Evolutionary conservation across 2,797 vertebrate species (phyloP).

Genomic region (Silurus aristotelis): DNA sequence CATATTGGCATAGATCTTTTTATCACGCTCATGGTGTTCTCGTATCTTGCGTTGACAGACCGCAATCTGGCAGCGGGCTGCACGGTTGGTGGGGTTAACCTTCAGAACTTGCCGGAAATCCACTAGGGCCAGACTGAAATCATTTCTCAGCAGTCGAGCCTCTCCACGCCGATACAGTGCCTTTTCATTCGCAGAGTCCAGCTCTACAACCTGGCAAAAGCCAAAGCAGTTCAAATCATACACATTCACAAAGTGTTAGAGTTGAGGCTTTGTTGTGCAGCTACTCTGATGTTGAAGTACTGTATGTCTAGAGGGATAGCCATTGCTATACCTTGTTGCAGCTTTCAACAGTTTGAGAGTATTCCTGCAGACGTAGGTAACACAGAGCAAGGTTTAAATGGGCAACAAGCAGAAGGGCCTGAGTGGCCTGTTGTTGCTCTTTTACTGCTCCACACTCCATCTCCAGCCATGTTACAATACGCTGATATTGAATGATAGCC

Average conservation of each 20-base stretch:
- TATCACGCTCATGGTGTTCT: slow-evolving; percentile 89
- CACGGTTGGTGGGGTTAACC: slow-evolving; percentile 88
- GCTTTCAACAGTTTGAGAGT: slow-evolving; percentile 84
- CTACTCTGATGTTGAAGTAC: not conserved
- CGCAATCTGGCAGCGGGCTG: slow-evolving; percentile 83
- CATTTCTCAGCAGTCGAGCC: slow-evolving; percentile 86
- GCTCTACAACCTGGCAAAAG: slow-evolving; percentile 80
- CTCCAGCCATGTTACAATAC: slow-evolving; percentile 90
- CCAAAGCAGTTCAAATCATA: slow-evolving; percentile 14
- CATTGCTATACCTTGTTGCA: slow-evolving; percentile 85
- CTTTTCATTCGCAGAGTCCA: slow-evolving; percentile 89
- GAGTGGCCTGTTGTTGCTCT: slow-evolving; percentile 81
- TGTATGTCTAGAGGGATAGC: slow-evolving; percentile 4
- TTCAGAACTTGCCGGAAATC: slow-evolving; percentile 90
- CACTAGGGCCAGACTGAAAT: slow-evolving; percentile 84
- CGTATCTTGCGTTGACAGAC: slow-evolving; percentile 88
- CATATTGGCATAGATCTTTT: slow-evolving; percentile 94
- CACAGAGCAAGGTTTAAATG: slow-evolving; percentile 94
- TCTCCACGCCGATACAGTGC: slow-evolving; percentile 89
- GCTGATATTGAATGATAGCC: slow-evolving; percentile 90
- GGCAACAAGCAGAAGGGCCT: slow-evolving; percentile 80
- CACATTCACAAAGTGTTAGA: not conserved
- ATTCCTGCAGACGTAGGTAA: slow-evolving; percentile 86
- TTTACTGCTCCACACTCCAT: slow-evolving; percentile 83
- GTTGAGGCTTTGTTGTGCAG: not conserved